Evolutionary conservation across 2,888 invertebrate species (phyloP).

Genomic region (Tenodera sinensis): DNA sequence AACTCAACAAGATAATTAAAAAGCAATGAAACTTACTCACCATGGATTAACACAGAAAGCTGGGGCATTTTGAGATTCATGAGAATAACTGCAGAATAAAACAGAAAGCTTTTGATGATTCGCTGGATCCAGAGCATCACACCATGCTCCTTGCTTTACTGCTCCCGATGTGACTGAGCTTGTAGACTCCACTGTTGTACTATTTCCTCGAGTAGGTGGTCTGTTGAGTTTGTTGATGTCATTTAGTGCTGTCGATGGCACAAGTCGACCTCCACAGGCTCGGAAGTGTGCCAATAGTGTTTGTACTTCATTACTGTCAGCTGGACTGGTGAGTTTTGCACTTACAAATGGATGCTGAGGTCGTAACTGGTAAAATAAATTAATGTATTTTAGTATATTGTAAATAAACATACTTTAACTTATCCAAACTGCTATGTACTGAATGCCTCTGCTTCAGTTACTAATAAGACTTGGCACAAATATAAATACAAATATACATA

Average conservation of each 20-base stretch:
- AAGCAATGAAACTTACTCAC: constrained; percentile 46
- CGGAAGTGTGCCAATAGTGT: constrained; percentile 79
- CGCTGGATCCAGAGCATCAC: constrained; percentile 72
- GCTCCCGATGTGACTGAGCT: not conserved
- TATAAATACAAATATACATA: no score
- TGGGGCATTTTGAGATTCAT: constrained; percentile 71
- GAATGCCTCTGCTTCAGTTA: no score
- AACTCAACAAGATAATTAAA: no score
- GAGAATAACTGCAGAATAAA: constrained; percentile 83
- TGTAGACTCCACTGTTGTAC: not conserved
- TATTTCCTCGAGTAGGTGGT: not conserved
- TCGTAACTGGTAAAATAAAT: constrained; percentile 43
- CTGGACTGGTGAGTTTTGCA: constrained; percentile 62
- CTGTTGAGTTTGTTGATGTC: constrained; percentile 17
- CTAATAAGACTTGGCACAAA: no score
- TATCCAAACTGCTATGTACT: no score
- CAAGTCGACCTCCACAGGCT: constrained; percentile 72
- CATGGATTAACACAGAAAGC: constrained; percentile 89
- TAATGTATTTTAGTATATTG: not conserved
- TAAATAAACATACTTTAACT: not conserved
- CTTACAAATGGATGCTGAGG: constrained; percentile 71
- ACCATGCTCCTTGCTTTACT: not conserved
- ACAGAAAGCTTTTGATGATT: constrained; percentile 86
- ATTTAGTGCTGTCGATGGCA: constrained; percentile 34
- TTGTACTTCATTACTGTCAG: constrained; percentile 64